A percentile compares a stretch with the other conserved stretches of the same genome.
Evolutionary conservation across 2,888 invertebrate species (phyloP).

Genomic region (Leucophenga maculata): DNA sequence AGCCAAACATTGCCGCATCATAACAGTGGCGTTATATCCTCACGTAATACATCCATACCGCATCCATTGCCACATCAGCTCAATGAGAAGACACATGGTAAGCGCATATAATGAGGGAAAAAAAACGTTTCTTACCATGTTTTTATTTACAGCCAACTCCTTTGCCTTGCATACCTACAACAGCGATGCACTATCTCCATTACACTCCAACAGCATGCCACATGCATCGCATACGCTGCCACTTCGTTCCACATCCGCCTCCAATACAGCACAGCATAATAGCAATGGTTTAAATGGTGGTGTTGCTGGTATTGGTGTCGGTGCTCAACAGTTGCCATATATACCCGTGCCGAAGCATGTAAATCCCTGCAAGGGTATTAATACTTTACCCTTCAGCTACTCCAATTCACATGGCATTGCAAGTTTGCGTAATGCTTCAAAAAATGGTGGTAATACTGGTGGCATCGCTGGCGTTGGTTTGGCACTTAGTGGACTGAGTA

Average conservation of each 20-base stretch:
- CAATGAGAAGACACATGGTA: slow-evolving; percentile 51
- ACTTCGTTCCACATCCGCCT: slow-evolving; percentile 39
- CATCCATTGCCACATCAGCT: slow-evolving; percentile 73
- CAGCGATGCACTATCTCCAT: neutral
- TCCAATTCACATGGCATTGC: slow-evolving; percentile 31
- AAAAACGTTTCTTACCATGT: neutral
- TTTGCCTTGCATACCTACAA: neutral
- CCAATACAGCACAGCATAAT: slow-evolving; percentile 50
- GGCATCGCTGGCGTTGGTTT: slow-evolving; percentile 31
- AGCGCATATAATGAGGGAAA: neutral
- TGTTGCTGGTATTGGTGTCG: neutral
- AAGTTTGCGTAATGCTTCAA: neutral
- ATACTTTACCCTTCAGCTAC: slow-evolving; percentile 64
- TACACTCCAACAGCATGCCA: slow-evolving; percentile 40
- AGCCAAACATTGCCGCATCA: slow-evolving; percentile 67
- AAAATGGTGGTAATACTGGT: neutral
- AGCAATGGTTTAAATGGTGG: slow-evolving; percentile 33
- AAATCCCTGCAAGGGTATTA: slow-evolving; percentile 68
- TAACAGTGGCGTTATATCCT: slow-evolving; percentile 58
- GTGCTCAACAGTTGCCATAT: slow-evolving; percentile 54
- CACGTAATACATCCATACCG: slow-evolving; percentile 72
- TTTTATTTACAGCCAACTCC: neutral
- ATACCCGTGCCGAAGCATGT: slow-evolving; percentile 60
- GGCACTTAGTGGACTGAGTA: slow-evolving; percentile 40
- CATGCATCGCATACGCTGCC: slow-evolving; percentile 36